Percentiles rank a stretch among this genome's conserved stretches.
These are phyloP conservation scores for Epiperipatus broadwayi DNA, from an alignment of 2,888 invertebrate genomes.

Conservation along the genomic window DNA sequence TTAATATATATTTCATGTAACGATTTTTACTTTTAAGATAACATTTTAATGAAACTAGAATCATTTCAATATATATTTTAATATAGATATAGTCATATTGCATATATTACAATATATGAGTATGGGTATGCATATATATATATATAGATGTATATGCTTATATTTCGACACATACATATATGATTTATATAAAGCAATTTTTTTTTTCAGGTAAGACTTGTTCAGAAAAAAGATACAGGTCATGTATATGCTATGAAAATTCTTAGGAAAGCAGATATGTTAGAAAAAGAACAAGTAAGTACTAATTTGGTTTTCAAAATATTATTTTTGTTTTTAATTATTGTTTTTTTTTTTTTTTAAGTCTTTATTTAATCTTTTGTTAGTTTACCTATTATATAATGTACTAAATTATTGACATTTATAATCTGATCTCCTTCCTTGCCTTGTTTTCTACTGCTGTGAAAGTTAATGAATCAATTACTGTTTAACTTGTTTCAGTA, in stretches of 20 bases:
- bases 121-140: not conserved
- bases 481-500: no score
- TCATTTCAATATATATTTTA: no score
- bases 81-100: not conserved
- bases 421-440: no score
- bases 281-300: slow-evolving; percentile 79
- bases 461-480: no score
- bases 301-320: not conserved
- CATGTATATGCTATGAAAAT: slow-evolving; percentile 99
- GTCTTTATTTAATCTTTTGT: no score
- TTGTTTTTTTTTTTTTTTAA: no score
- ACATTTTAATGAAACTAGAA: no score
- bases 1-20: no score
- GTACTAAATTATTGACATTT: no score
- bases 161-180: not conserved
- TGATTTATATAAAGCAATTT: not conserved
- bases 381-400: no score
- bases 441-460: no score
- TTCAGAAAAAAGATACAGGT: slow-evolving; percentile 98
- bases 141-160: not conserved
- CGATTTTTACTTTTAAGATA: no score
- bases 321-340: slow-evolving; percentile 5
- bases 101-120: not conserved
- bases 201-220: slow-evolving; percentile 55
- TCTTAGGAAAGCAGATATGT: slow-evolving; percentile 91